Evolutionary conservation across 2,797 vertebrate species (phyloP), one percentile per base, ranked within the genome.

Genomic region (Ibycter americanus): DNA sequence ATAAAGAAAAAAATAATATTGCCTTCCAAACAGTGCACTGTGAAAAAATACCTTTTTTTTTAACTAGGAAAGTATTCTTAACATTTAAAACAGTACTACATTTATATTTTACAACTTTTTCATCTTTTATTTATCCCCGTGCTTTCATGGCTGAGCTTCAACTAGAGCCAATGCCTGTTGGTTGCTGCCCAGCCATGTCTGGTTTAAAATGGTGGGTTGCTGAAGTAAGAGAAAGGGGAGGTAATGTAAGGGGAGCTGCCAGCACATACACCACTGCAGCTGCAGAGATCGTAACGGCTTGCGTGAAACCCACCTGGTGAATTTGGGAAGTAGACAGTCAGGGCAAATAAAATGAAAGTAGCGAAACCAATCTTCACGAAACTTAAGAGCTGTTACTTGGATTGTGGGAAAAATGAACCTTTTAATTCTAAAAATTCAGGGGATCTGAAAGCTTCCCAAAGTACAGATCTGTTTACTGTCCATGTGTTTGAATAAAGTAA

Each of bases 291-390:
- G 12, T 15, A 76, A 58, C 6, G 38, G 6, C 26, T 58, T 78
- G 34, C 34, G 59, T 11, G 73, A 88, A 96, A 47, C 14, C 83
- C 94, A 96, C 71, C 90, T 96, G 87, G 31, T 68, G 32, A 89
- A 89, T 90, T 26, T 79, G 40, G 59, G 90, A 97, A 97, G 70
- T 47, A 84, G 80, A 36, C 5, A 68, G 32, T 29, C 23, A 81
- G 9, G 36, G 61, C 34, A 59, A 81, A 46, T 84, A 91, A 90
- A 94, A 70, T 16, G 25, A 90, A 96, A 91, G 51, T 22, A 66
- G 5, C 7, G 5, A 58, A 82, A 79, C 18, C 5, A 55, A 32
- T 54, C 31, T 79, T 90, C 21, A 49, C 17, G 54, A 84, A 83
- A 58, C 10, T 44, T 58, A 68, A 86, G 8, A 68, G 20, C 25